Conservation (phyloP, 64 coral and sea anemone genomes). For the Orbicella faveolata region DNA sequence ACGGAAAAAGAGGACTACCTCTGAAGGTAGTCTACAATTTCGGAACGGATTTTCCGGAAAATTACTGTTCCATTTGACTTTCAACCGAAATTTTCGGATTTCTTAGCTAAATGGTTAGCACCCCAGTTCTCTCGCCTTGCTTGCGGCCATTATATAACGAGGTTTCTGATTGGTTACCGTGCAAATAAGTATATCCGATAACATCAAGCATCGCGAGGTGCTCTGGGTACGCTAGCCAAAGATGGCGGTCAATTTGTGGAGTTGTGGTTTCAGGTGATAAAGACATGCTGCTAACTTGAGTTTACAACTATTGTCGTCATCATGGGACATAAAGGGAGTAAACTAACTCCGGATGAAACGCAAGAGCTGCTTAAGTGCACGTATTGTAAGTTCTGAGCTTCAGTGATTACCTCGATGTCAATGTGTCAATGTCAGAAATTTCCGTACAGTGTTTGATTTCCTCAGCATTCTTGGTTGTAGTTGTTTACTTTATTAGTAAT, state of each 20-base stretch:
- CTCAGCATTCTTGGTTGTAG: slow-evolving; percentile 31
- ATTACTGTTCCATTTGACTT: too few relatives aligned
- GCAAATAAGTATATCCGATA: not conserved
- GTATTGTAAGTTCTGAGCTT: slow-evolving; percentile 80
- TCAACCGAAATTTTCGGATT: too few relatives aligned
- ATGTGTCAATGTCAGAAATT: slow-evolving; percentile 54
- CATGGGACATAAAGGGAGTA: slow-evolving; percentile 97
- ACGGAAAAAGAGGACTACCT: too few relatives aligned
- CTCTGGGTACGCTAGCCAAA: not conserved
- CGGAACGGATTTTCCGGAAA: too few relatives aligned
- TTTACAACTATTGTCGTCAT: not conserved
- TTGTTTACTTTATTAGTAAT: slow-evolving; percentile 70
- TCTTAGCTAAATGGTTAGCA: too few relatives aligned
- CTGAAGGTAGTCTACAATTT: too few relatives aligned
- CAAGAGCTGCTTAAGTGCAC: slow-evolving; percentile 93
- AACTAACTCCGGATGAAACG: slow-evolving; percentile 87
- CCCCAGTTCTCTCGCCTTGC: not conserved
- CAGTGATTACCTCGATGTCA: not conserved
- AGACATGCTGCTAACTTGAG: slow-evolving; percentile 14
- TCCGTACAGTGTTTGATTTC: not conserved
- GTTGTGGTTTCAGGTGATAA: slow-evolving; percentile 19
- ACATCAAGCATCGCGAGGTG: not conserved
- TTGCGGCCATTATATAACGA: not conserved
- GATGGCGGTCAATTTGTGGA: not conserved
- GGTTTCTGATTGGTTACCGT: not conserved